phyloP scores from a whole-genome alignment of 2,113 vertebrate genomes.

The Bombycilla garrulus region DNA sequence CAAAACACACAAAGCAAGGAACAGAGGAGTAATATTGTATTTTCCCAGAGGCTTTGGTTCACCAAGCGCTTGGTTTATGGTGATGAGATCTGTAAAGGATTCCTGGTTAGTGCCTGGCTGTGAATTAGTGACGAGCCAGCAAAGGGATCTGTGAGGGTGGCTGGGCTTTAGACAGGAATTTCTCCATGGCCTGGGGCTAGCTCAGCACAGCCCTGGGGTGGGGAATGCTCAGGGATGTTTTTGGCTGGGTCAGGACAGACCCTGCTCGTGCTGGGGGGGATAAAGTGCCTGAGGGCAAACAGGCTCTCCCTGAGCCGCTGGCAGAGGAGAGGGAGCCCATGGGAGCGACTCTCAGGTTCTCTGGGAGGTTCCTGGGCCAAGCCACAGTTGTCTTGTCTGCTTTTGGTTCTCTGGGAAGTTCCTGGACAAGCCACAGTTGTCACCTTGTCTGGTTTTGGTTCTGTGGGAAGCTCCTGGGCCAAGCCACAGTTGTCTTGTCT shows the following conservation, averaged over 20 bases:
- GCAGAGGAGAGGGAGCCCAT: background rate
- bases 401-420: background rate
- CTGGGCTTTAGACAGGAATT: background rate
- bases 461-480: background rate
- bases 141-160: background rate
- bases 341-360: background rate
- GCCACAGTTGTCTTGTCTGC: accelerated
- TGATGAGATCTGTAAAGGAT: background rate
- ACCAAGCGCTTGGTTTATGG: background rate
- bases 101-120: background rate
- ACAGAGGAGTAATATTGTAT: background rate
- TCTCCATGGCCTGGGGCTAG: background rate
- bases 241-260: background rate
- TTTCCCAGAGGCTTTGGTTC: background rate
- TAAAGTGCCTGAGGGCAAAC: background rate
- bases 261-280: background rate
- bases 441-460: too few relatives aligned
- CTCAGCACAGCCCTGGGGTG: background rate
- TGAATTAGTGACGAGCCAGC: background rate
- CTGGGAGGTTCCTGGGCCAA: background rate
- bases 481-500: background rate
- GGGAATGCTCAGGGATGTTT: background rate
- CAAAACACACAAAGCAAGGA: slow-evolving; percentile 2
- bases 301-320: background rate
- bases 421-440: too few relatives aligned